Evolutionary conservation across 2,113 vertebrate species (phyloP).

Genomic region (Stigmatopora nigra): DNA sequence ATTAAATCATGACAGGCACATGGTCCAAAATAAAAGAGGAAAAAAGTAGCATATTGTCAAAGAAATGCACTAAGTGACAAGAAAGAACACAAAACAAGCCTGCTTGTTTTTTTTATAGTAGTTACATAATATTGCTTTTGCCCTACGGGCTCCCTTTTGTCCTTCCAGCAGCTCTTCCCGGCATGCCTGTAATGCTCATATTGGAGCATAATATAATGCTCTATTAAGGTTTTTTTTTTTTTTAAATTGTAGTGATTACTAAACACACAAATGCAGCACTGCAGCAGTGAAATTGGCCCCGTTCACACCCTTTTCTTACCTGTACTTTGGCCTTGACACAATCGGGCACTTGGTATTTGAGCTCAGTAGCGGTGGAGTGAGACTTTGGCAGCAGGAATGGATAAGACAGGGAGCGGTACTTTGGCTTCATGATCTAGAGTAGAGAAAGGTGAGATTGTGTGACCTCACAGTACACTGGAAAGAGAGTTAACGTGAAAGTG

Average conservation of each 20-base stretch:
- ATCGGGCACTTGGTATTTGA: constrained; percentile 80
- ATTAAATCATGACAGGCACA: too few relatives aligned
- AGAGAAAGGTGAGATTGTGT: not conserved
- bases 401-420: constrained; percentile 91
- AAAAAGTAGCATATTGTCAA: too few relatives aligned
- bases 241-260: not conserved
- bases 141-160: constrained; percentile 19
- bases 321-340: constrained; percentile 77
- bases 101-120: not conserved
- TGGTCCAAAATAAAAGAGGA: too few relatives aligned
- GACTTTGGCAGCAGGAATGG: constrained; percentile 93
- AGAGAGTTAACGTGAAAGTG: constrained; percentile 8
- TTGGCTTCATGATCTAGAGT: constrained; percentile 89
- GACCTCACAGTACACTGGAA: constrained; percentile 16
- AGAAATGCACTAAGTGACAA: too few relatives aligned
- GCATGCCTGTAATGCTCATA: not conserved
- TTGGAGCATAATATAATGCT: constrained; percentile 3
- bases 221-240: not conserved
- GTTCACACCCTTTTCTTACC: constrained; percentile 59
- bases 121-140: constrained; percentile 41
- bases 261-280: not conserved
- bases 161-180: constrained; percentile 16
- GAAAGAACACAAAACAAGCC: not conserved
- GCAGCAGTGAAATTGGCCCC: not conserved
- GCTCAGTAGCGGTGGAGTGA: constrained; percentile 76